These are phyloP conservation scores for Malurus leucopterus DNA, from an alignment of 2,797 vertebrate genomes.

Conservation along the genomic window DNA sequence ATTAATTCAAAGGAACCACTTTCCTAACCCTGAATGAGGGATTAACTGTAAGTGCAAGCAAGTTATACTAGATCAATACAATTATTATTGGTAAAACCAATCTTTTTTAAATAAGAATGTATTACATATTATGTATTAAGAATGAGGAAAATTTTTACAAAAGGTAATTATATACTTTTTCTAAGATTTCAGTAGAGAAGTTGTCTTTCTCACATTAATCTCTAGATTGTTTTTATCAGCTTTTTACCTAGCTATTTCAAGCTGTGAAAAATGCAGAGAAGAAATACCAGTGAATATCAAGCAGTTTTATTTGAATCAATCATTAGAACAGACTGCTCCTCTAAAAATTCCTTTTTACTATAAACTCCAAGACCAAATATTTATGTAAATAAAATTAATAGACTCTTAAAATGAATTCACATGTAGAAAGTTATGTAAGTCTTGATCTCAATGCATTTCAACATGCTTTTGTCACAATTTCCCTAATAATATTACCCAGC, in stretches of 20 bases:
- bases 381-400: background rate
- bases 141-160: background rate
- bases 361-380: background rate
- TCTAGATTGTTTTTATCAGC: background rate
- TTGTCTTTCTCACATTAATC: background rate
- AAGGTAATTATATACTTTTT: background rate
- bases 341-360: background rate
- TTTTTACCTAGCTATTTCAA: background rate
- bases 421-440: background rate
- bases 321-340: background rate
- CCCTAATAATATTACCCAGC: background rate
- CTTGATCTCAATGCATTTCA: background rate
- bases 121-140: background rate
- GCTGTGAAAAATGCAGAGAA: background rate
- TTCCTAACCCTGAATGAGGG: background rate
- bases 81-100: background rate
- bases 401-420: background rate
- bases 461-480: background rate
- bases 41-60: background rate
- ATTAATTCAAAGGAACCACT: background rate
- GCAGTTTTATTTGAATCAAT: background rate
- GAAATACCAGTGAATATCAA: background rate
- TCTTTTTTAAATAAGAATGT: background rate
- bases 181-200: background rate
- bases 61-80: background rate